Conservation (phyloP, 2,113 vertebrate species). For the Apteryx mantelli region DNA sequence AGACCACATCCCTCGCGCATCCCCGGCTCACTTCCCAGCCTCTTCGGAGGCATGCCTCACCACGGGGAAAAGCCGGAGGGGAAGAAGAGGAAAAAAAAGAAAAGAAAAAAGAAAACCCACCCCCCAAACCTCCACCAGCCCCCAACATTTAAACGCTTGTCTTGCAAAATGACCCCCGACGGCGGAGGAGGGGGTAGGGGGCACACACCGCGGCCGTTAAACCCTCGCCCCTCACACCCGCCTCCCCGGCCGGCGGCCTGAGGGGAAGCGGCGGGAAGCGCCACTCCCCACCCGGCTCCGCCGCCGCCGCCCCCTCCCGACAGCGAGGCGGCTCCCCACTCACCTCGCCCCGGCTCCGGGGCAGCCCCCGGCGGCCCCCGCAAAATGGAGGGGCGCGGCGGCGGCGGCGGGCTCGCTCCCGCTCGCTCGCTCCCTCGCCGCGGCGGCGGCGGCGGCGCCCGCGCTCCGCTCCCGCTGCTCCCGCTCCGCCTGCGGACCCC, state of each 20-base stretch:
- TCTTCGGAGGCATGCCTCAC: neutral
- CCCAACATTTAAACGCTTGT: neutral
- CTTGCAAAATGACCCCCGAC: neutral
- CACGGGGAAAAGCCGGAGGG: neutral
- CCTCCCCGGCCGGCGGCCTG: neutral
- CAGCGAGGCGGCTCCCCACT: neutral
- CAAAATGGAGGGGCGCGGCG: neutral
- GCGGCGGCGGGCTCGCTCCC: neutral
- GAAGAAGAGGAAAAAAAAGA: accelerated
- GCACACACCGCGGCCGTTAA: neutral
- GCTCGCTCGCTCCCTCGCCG: neutral
- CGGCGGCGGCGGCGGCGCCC: neutral
- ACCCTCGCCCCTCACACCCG: neutral
- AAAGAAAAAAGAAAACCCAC: too few relatives aligned
- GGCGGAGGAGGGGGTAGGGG: neutral
- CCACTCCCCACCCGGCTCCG: too few relatives aligned
- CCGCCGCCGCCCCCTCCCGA: neutral
- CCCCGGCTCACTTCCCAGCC: neutral
- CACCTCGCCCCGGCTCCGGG: neutral
- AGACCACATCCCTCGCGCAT: slow-evolving; percentile 13
- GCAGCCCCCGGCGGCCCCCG: neutral
- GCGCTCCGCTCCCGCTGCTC: too few relatives aligned
- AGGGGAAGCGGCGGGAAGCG: neutral
- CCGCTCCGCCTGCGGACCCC: too few relatives aligned
- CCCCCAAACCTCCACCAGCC: neutral